These are phyloP conservation scores for Halyomorpha halys DNA, from an alignment of 1,140 invertebrate species.

Conservation along the genomic window DNA sequence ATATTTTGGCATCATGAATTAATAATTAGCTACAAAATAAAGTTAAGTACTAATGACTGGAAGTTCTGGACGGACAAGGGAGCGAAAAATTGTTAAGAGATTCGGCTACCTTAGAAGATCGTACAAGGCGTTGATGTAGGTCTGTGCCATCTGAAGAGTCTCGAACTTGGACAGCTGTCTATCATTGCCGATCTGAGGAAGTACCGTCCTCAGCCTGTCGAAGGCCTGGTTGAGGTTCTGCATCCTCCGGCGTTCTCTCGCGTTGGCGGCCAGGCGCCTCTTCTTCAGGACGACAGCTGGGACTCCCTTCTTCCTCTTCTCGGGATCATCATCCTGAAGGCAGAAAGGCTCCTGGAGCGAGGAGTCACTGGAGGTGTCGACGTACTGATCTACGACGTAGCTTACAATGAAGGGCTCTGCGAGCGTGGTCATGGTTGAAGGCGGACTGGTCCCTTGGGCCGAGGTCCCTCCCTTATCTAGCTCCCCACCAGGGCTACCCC, in stretches of 20 bases:
- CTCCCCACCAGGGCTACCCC: neutral
- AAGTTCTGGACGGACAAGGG: neutral
- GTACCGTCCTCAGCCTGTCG: conserved; percentile 74
- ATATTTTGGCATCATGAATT: no score
- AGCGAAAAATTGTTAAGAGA: neutral
- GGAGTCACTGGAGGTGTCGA: neutral
- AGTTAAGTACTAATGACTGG: no score
- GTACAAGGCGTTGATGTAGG: conserved; percentile 81
- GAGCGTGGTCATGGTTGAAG: neutral
- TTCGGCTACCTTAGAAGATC: conserved; percentile 58
- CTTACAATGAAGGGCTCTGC: neutral
- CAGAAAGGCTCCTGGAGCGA: neutral
- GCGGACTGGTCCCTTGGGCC: neutral
- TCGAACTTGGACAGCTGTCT: conserved; percentile 93
- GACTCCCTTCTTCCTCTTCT: conserved; percentile 44
- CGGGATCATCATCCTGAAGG: conserved; percentile 6
- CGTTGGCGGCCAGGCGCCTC: conserved; percentile 81
- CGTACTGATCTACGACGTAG: neutral
- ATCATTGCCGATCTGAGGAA: conserved; percentile 83
- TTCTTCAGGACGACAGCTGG: conserved; percentile 68
- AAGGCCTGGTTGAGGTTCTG: conserved; percentile 91
- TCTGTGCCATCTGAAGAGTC: conserved; percentile 94
- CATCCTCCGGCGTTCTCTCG: conserved; percentile 82
- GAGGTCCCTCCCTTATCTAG: neutral
- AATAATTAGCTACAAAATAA: no score